phyloP scores from a whole-genome alignment of 2,888 invertebrate species.

The Cephus nigrinus region DNA sequence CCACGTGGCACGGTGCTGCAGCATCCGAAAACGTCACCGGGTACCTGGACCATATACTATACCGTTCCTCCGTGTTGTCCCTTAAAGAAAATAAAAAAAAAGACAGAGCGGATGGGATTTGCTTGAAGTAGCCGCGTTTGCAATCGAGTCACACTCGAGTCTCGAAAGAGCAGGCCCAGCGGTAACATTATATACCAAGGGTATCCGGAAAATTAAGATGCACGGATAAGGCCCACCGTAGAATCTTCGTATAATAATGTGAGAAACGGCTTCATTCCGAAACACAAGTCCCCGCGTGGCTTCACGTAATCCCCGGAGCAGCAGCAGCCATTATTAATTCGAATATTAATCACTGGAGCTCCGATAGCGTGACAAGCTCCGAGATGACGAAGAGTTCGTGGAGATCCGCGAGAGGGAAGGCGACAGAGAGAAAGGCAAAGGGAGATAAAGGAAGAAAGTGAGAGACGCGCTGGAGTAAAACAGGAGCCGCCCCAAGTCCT shows the following conservation, averaged over 20 bases:
- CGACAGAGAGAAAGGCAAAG: neutral
- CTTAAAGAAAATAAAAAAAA: conserved; percentile 3
- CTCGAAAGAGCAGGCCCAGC: conserved; percentile 25
- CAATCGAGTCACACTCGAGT: conserved; percentile 50
- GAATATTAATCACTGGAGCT: conserved; percentile 43
- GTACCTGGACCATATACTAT: neutral
- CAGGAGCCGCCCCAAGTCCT: conserved; percentile 49
- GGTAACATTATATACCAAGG: conserved; percentile 49
- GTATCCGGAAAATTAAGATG: conserved; percentile 58
- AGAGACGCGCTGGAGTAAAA: conserved; percentile 43
- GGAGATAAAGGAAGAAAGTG: conserved; percentile 30
- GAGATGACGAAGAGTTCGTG: neutral
- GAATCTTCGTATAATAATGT: conserved; percentile 21
- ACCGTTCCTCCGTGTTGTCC: neutral
- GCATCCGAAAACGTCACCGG: too few species aligned
- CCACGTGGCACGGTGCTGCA: too few species aligned
- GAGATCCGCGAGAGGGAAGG: conserved; percentile 3
- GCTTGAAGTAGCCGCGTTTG: conserved; percentile 35
- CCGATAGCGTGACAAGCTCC: conserved; percentile 28
- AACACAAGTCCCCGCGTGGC: conserved; percentile 27
- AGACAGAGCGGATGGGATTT: neutral
- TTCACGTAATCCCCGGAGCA: conserved; percentile 6
- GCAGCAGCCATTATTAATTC: conserved; percentile 46
- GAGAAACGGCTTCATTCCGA: conserved; percentile 45
- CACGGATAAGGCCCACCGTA: conserved; percentile 43